phyloP scores from a whole-genome alignment of 2,888 invertebrate genomes.

The Athalia rosae region DNA sequence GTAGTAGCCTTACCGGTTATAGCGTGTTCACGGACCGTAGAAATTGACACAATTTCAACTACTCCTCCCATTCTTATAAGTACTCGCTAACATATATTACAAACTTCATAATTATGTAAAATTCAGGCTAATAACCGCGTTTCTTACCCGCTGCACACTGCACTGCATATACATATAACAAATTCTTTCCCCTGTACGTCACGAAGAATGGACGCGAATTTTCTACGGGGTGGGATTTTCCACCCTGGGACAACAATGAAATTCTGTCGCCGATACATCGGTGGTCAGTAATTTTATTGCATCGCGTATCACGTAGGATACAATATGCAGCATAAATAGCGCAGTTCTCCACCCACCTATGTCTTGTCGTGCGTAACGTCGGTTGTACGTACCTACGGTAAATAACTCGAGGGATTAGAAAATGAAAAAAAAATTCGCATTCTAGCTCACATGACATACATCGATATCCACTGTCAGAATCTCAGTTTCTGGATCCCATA shows the following conservation, averaged over 20 bases:
- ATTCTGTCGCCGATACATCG: too few relatives aligned
- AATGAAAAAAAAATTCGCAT: constrained; percentile 25
- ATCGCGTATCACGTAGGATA: neutral
- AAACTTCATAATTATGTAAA: too few relatives aligned
- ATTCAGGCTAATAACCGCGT: neutral
- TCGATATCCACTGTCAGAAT: neutral
- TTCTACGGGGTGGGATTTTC: too few relatives aligned
- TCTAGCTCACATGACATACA: constrained; percentile 28
- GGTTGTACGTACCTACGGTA: neutral
- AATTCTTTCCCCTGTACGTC: too few relatives aligned
- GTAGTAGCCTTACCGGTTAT: neutral
- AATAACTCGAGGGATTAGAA: neutral
- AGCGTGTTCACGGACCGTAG: constrained; percentile 38
- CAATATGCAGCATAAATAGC: neutral
- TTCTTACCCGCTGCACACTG: neutral
- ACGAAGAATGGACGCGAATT: too few relatives aligned
- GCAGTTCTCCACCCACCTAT: constrained; percentile 33
- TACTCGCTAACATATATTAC: neutral
- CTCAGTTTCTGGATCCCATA: too few relatives aligned
- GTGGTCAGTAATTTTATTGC: neutral
- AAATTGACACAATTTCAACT: constrained; percentile 41
- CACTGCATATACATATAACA: too few relatives aligned
- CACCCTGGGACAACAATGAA: too few relatives aligned
- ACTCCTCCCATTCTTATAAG: constrained; percentile 9
- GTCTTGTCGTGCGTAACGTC: constrained; percentile 36